A percentile compares a stretch with the other conserved stretches of the same genome.
Conservation (phyloP, 2,797 vertebrate species). For the Dallia pectoralis region DNA sequence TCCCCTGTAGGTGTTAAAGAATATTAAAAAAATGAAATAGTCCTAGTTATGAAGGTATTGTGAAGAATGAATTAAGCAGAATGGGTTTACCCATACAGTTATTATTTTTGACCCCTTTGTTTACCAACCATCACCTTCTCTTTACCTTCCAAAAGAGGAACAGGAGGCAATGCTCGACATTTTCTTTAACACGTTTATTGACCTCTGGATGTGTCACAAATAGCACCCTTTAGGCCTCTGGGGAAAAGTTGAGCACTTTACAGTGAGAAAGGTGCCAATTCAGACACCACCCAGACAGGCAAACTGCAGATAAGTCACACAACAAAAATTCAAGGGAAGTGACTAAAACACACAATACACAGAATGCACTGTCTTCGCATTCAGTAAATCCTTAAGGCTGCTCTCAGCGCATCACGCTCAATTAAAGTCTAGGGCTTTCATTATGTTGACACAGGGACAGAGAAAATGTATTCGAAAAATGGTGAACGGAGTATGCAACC, state of each 20-base stretch:
- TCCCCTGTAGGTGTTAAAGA: no score
- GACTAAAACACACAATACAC: not conserved
- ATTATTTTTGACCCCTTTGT: no score
- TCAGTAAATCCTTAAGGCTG: not conserved
- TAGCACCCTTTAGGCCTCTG: not conserved
- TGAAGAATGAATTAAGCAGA: no score
- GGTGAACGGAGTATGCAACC: not conserved
- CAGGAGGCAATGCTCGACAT: not conserved
- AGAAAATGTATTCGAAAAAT: not conserved
- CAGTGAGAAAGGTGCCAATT: not conserved
- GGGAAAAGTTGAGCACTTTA: not conserved
- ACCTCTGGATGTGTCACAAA: not conserved
- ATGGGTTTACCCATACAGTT: no score
- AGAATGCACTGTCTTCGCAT: not conserved
- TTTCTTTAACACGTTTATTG: not conserved
- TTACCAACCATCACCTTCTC: no score
- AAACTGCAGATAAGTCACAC: not conserved
- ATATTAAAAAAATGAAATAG: no score
- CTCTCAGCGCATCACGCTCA: not conserved
- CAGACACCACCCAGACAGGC: not conserved
- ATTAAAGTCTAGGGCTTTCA: slow-evolving; percentile 1
- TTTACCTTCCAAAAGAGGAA: no score
- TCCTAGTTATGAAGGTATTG: no score
- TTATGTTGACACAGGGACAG: not conserved
- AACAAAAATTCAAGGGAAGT: not conserved